Conservation (phyloP, 2,113 vertebrate genomes). For the Sapayoa aenigma region DNA sequence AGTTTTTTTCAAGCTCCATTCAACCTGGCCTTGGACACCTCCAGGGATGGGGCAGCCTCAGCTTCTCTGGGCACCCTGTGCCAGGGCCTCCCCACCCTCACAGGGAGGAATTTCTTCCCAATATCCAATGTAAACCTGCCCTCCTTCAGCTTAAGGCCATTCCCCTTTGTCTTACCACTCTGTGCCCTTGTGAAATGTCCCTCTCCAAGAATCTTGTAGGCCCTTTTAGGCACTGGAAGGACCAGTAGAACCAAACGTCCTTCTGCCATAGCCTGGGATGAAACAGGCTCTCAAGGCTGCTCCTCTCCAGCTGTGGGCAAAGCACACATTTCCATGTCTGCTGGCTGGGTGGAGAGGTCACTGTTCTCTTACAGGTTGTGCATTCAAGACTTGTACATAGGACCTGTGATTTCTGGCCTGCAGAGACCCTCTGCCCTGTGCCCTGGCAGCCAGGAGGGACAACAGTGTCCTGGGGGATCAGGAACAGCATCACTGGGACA, state of each 20-base stretch:
- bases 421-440: not conserved
- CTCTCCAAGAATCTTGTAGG: not conserved
- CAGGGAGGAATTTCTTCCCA: not conserved
- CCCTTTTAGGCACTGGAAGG: not conserved
- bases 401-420: not conserved
- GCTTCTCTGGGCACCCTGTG: not conserved
- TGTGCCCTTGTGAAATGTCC: not conserved
- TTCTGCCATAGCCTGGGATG: not conserved
- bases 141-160: not conserved
- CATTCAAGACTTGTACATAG: too few species aligned
- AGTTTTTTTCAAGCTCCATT: not conserved
- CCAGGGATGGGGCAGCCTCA: not conserved
- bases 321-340: not conserved
- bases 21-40: not conserved
- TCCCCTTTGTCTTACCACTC: not conserved
- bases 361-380: not conserved
- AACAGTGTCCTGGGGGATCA: not conserved
- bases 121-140: not conserved
- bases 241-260: not conserved
- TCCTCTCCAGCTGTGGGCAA: accelerated
- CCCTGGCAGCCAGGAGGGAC: not conserved
- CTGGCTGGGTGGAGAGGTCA: not conserved
- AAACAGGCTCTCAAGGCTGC: not conserved
- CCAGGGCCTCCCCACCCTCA: accelerated
- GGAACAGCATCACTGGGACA: not conserved